A percentile compares a stretch with the other conserved stretches of the same genome.
These are phyloP conservation scores for Lophura nycthemera DNA, from an alignment of 2,113 vertebrate genomes.

Conservation along the genomic window DNA sequence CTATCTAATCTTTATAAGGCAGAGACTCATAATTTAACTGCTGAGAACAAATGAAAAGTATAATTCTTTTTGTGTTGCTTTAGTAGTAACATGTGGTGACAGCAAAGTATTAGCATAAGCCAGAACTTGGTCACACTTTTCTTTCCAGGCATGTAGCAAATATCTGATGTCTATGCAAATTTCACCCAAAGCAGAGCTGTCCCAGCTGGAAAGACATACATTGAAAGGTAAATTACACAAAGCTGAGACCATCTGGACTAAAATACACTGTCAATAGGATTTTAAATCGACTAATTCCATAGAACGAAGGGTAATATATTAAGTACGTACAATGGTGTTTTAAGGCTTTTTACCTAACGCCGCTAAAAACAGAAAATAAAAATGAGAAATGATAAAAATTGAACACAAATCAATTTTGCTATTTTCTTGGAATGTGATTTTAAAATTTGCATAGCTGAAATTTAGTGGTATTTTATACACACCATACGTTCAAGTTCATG, in stretches of 20 bases:
- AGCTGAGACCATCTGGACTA: constrained; percentile 41
- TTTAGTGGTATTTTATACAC: not conserved
- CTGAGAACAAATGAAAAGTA: constrained; percentile 38
- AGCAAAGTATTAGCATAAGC: constrained; percentile 53
- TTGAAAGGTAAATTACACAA: constrained; percentile 70
- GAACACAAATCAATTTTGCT: not conserved
- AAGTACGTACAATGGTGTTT: not conserved
- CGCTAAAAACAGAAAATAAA: not conserved
- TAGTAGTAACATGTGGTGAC: constrained; percentile 41
- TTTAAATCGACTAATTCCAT: constrained; percentile 42
- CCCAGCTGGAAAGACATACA: constrained; percentile 68
- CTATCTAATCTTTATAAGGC: constrained; percentile 57
- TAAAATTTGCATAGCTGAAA: not conserved
- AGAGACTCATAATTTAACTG: constrained; percentile 30
- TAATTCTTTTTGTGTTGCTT: constrained; percentile 38
- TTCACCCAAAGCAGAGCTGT: constrained; percentile 61
- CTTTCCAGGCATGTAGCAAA: constrained; percentile 68
- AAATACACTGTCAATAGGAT: constrained; percentile 44
- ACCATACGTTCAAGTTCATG: not conserved
- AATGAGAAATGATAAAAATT: not conserved
- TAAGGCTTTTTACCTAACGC: constrained; percentile 21
- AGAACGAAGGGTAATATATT: constrained; percentile 19
- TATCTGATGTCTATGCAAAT: constrained; percentile 69
- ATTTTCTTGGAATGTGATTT: constrained; percentile 14
- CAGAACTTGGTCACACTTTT: constrained; percentile 60